phyloP scores from a whole-genome alignment of 2,797 vertebrate species.

The Sciaenops ocellatus region DNA sequence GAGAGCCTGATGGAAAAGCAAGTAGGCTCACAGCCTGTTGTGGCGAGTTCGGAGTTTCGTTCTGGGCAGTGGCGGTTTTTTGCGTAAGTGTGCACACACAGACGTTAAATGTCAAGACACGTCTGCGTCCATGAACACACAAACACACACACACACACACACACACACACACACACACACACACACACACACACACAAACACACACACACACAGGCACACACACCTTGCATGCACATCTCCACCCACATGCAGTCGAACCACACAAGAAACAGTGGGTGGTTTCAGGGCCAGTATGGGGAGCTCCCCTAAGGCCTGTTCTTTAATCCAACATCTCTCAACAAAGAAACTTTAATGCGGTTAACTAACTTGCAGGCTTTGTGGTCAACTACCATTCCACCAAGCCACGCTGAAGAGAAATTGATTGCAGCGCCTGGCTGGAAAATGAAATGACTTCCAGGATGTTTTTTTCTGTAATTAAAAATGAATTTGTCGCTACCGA shows the following conservation, averaged over 20 bases:
- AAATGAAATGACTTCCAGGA: conserved; percentile 75
- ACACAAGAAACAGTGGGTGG: conserved; percentile 72
- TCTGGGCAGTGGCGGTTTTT: conserved; percentile 34
- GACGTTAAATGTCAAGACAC: conserved; percentile 51
- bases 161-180: conserved; percentile 63
- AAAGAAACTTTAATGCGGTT: conserved; percentile 75
- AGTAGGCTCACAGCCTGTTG: conserved; percentile 51
- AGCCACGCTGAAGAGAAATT: conserved; percentile 69
- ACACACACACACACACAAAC: conserved; percentile 58
- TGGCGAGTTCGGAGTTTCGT: conserved; percentile 23
- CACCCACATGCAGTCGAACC: conserved; percentile 67
- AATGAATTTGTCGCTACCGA: conserved; percentile 70
- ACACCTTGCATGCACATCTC: conserved; percentile 74
- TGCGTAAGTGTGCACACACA: not conserved
- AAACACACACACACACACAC: conserved; percentile 15
- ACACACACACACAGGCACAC: conserved; percentile 37
- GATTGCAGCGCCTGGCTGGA: conserved; percentile 72
- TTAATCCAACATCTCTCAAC: conserved; percentile 72
- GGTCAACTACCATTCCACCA: conserved; percentile 69
- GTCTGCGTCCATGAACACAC: conserved; percentile 13
- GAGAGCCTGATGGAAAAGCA: conserved; percentile 60
- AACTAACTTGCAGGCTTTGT: conserved; percentile 75
- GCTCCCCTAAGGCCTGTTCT: conserved; percentile 69
- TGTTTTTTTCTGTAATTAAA: conserved; percentile 73
- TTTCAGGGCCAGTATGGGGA: conserved; percentile 66